These are phyloP conservation scores for Darevskia nairensis DNA, from an alignment of 2,797 vertebrate species.

Conservation along the genomic window DNA sequence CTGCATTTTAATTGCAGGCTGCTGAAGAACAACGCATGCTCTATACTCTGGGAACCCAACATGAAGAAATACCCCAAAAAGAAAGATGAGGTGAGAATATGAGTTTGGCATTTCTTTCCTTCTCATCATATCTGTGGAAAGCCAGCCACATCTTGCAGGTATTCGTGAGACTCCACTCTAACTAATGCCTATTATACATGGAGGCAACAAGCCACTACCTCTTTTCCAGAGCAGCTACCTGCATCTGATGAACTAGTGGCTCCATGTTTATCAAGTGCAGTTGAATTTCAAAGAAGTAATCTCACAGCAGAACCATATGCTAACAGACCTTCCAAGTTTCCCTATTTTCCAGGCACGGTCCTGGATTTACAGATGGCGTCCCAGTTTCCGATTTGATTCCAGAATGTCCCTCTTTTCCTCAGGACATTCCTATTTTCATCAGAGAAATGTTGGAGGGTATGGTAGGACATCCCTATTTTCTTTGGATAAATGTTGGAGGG, in stretches of 20 bases:
- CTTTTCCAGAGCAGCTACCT: neutral
- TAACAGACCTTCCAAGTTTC: too few species aligned
- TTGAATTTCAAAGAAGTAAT: neutral
- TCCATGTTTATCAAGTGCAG: neutral
- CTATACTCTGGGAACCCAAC: neutral
- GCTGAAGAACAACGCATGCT: neutral
- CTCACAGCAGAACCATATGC: neutral
- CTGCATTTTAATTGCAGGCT: constrained; percentile 7
- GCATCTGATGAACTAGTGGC: neutral
- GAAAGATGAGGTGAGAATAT: neutral
- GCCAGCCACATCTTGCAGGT: neutral
- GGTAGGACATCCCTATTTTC: too few species aligned
- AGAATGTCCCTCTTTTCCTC: too few species aligned
- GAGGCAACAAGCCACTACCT: neutral
- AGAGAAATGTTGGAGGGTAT: too few species aligned
- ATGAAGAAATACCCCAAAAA: neutral
- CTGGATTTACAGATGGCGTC: too few species aligned
- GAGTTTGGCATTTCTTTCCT: neutral
- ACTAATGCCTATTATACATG: neutral
- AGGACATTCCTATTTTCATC: too few species aligned
- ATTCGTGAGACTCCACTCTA: neutral
- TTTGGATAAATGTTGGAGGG: too few species aligned
- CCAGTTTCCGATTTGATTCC: too few species aligned
- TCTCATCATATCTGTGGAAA: neutral
- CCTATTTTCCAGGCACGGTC: too few species aligned